phyloP scores from a whole-genome alignment of 2,888 invertebrate species.

The Onthophagus sagittarius region DNA sequence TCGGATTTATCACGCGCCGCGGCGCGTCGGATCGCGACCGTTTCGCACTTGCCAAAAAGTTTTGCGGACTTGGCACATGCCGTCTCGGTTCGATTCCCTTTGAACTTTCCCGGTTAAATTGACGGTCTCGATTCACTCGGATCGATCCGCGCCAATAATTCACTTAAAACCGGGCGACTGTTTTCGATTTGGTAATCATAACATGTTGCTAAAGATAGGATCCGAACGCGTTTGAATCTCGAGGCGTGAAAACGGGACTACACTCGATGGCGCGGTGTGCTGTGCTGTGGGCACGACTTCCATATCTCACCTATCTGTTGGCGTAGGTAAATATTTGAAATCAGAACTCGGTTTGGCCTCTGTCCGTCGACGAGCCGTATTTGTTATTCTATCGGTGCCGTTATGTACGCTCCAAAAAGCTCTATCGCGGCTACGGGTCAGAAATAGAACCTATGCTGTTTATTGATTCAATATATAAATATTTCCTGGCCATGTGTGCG shows the following conservation, averaged over 20 bases:
- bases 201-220: neutral
- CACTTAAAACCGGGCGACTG: neutral
- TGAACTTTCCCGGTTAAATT: neutral
- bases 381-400: slow-evolving; percentile 8
- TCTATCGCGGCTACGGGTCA: slow-evolving; percentile 16
- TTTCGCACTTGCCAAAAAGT: neutral
- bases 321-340: slow-evolving; percentile 8
- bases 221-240: neutral
- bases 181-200: neutral
- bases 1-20: neutral
- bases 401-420: slow-evolving; percentile 23
- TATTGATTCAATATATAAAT: slow-evolving; percentile 29
- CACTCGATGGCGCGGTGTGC: neutral
- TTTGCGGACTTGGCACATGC: neutral
- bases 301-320: neutral
- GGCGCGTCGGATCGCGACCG: neutral
- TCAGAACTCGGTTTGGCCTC: neutral
- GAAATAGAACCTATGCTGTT: slow-evolving; percentile 30
- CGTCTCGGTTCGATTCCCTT: neutral
- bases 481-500: slow-evolving; percentile 18
- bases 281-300: neutral
- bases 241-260: neutral
- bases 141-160: neutral
- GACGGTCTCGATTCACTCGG: neutral
- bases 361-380: slow-evolving; percentile 5